A percentile compares a stretch with the other conserved stretches of the same genome.
Conservation (phyloP, 2,888 invertebrate genomes). For the Sipha maydis region DNA sequence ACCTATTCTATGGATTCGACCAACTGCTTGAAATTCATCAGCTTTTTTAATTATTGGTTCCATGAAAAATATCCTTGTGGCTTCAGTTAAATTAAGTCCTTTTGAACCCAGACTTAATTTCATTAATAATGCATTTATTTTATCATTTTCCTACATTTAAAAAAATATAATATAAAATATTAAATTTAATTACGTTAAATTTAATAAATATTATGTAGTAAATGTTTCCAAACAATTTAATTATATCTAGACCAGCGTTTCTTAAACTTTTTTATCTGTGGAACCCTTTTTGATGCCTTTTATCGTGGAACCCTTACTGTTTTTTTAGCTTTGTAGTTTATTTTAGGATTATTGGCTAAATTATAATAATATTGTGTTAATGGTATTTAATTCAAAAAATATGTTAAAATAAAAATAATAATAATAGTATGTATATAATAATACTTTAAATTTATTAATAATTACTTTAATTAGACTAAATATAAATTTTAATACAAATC, state of each 20-base stretch:
- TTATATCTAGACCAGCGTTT: background rate
- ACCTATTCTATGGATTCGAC: conserved; percentile 82
- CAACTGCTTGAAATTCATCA: conserved; percentile 81
- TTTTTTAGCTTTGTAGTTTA: too few species aligned
- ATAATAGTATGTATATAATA: too few species aligned
- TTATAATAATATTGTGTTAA: too few species aligned
- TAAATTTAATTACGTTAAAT: background rate
- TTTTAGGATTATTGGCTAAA: too few species aligned
- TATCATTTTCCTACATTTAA: conserved; percentile 66
- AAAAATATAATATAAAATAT: conserved; percentile 30
- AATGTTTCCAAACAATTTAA: background rate
- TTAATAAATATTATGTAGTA: background rate
- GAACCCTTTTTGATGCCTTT: too few species aligned
- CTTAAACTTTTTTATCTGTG: too few species aligned
- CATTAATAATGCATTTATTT: conserved; percentile 74
- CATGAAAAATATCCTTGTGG: conserved; percentile 79
- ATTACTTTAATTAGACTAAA: too few species aligned
- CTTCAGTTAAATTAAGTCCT: conserved; percentile 82
- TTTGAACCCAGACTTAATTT: conserved; percentile 78
- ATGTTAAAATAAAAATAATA: too few species aligned
- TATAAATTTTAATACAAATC: too few species aligned
- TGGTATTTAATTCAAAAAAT: too few species aligned
- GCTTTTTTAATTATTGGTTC: conserved; percentile 80
- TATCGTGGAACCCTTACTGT: too few species aligned
- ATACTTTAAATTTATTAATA: too few species aligned